Conservation (phyloP, 2,888 invertebrate genomes). For the Dexiosoma caninum region DNA sequence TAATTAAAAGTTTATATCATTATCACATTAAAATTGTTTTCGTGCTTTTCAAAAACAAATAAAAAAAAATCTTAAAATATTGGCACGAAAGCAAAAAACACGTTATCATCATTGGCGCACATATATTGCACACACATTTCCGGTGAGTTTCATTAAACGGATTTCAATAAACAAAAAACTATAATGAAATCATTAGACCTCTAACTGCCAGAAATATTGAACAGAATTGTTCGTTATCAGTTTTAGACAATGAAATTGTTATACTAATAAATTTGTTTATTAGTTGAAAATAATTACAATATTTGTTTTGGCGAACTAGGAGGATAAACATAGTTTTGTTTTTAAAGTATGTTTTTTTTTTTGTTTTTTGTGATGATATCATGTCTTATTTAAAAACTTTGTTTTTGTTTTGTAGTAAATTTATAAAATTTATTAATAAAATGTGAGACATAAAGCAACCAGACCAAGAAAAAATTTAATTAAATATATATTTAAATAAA, state of each 20-base stretch:
- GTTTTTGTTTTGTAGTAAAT: background rate
- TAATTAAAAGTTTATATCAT: slow-evolving; percentile 37
- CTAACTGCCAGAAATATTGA: slow-evolving; percentile 20
- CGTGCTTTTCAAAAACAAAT: background rate
- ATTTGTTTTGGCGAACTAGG: background rate
- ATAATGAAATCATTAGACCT: slow-evolving; percentile 8
- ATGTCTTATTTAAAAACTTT: background rate
- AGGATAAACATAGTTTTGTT: background rate
- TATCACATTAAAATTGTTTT: slow-evolving; percentile 24
- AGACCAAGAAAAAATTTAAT: no score
- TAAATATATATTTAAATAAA: no score
- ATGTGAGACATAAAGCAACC: no score
- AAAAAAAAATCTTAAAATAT: background rate
- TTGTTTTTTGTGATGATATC: slow-evolving; percentile 42
- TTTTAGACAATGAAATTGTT: background rate
- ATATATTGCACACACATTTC: slow-evolving; percentile 19
- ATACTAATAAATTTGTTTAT: background rate
- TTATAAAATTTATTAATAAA: background rate
- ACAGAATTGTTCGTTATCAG: background rate
- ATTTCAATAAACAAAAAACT: background rate
- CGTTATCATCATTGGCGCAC: no score
- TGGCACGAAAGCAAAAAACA: background rate
- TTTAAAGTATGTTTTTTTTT: background rate
- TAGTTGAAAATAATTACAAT: background rate
- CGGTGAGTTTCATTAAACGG: slow-evolving; percentile 24